Conservation (phyloP, 2,888 invertebrate species). For the Mactromeris polynyma region DNA sequence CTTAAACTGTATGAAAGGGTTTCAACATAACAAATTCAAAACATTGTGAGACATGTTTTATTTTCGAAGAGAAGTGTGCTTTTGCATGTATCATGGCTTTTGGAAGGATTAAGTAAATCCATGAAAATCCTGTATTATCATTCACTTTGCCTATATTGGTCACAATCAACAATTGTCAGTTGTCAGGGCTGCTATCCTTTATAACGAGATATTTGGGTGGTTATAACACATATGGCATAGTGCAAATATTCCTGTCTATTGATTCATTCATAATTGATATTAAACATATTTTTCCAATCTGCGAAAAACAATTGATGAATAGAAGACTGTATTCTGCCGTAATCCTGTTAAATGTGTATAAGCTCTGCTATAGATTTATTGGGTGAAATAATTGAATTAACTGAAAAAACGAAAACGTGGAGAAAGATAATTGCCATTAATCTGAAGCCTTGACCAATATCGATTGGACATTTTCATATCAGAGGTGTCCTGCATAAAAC, state of each 20-base stretch:
- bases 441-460: background rate
- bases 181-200: background rate
- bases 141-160: background rate
- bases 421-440: background rate
- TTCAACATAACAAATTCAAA: background rate
- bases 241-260: background rate
- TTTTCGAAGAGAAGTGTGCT: background rate
- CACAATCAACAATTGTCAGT: conserved; percentile 13
- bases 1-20: background rate
- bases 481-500: background rate
- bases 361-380: background rate
- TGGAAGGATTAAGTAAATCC: conserved; percentile 29
- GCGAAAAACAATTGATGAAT: background rate
- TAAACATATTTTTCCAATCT: background rate
- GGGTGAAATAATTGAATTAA: background rate
- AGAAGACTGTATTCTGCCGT: background rate
- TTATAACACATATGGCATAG: background rate
- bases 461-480: background rate
- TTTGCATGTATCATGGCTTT: conserved; percentile 16
- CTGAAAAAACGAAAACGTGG: background rate
- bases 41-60: conserved; percentile 13
- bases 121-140: conserved; percentile 13
- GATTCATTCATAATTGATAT: background rate
- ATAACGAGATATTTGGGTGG: background rate
- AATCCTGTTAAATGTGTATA: background rate